Conservation (phyloP, 2,888 invertebrate genomes). For the Drosophila histrio region DNA sequence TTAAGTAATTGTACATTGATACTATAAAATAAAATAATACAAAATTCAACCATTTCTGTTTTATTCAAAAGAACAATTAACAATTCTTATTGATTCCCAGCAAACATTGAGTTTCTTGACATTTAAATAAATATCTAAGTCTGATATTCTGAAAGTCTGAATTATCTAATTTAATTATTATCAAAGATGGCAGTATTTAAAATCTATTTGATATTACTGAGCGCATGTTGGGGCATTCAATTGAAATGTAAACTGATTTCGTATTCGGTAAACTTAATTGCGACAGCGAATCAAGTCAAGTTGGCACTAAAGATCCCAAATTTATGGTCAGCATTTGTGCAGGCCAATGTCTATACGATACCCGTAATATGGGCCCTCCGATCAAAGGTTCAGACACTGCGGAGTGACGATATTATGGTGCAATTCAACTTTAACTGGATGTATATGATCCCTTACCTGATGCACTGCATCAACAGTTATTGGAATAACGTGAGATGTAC, state of each 20-base stretch:
- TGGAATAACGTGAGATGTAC: background rate
- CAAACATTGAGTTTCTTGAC: background rate
- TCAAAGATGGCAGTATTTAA: background rate
- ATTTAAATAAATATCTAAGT: too few species aligned
- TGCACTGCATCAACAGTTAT: background rate
- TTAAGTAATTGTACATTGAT: too few species aligned
- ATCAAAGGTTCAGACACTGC: background rate
- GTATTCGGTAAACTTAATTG: too few species aligned
- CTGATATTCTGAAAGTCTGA: too few species aligned
- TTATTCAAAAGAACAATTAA: background rate
- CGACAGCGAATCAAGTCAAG: background rate
- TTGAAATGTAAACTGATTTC: background rate
- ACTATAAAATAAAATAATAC: too few species aligned
- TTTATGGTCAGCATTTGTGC: background rate
- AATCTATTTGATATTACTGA: background rate
- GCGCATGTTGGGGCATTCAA: constrained; percentile 18
- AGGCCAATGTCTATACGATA: constrained; percentile 7
- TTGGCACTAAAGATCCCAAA: background rate
- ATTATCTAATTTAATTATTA: background rate
- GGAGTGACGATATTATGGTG: background rate
- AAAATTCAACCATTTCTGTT: too few species aligned
- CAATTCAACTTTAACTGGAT: background rate
- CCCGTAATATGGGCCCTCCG: background rate
- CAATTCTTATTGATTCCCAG: background rate
- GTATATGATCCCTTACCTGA: background rate